Evolutionary conservation across 2,113 vertebrate species (phyloP).

Genomic region (Aegithalos caudatus): DNA sequence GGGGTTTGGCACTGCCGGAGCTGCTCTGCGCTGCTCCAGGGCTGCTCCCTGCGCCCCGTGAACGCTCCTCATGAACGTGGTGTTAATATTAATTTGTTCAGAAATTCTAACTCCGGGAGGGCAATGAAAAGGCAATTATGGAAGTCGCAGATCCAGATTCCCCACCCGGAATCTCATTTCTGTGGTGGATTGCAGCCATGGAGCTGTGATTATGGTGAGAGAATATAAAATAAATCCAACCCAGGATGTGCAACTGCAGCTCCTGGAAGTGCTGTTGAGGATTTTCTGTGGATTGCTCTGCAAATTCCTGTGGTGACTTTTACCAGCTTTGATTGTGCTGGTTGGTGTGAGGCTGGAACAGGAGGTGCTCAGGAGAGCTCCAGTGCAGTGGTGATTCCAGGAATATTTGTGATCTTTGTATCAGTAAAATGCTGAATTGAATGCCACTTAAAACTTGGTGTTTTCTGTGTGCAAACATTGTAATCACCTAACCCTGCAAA

Average conservation of each 20-base stretch:
- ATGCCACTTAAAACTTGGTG: neutral
- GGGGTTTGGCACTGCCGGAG: neutral
- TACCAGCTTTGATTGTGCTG: neutral
- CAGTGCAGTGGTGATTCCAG: neutral
- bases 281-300: neutral
- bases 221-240: neutral
- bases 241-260: neutral
- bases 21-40: neutral
- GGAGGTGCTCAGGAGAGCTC: neutral
- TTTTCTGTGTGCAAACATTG: neutral
- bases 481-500: neutral
- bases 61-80: neutral
- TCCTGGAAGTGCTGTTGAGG: neutral
- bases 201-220: neutral
- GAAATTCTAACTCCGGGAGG: neutral
- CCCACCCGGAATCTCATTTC: neutral
- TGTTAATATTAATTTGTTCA: conserved; percentile 18
- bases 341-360: neutral
- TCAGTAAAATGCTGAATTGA: neutral
- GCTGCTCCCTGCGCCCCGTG: neutral
- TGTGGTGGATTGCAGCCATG: neutral
- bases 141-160: neutral
- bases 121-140: conserved; percentile 26
- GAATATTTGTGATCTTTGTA: neutral
- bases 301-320: neutral